Evolutionary conservation across 1,140 invertebrate genomes (phyloP).

Genomic region (Ditylenchus dipsaci): DNA sequence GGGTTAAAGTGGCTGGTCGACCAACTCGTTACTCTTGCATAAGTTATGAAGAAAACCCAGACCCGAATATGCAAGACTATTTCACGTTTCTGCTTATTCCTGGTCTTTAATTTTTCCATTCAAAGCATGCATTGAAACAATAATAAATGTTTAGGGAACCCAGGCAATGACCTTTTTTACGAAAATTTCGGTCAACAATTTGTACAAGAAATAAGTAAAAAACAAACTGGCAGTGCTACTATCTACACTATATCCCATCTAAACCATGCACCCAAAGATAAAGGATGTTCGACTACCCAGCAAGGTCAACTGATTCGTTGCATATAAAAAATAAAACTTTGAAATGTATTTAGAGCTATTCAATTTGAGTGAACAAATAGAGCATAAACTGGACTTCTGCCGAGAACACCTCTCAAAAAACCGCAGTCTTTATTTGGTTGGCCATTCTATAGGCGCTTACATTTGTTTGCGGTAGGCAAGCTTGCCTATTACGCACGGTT

Average conservation of each 20-base stretch:
- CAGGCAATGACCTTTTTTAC: constrained; percentile 11
- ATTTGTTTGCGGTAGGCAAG: constrained; percentile 3
- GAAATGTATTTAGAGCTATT: constrained; percentile 6
- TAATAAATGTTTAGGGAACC: neutral
- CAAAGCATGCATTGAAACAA: neutral
- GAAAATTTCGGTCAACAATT: constrained; percentile 4
- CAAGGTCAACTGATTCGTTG: neutral
- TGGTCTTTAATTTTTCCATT: neutral
- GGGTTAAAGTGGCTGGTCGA: constrained; percentile 3
- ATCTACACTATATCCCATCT: constrained; percentile 10
- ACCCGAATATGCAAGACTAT: neutral
- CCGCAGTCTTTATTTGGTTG: neutral
- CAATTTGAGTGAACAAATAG: constrained; percentile 3
- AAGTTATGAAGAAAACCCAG: neutral
- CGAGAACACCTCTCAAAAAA: neutral
- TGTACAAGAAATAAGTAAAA: neutral
- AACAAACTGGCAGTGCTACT: neutral
- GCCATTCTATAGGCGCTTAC: constrained; percentile 9
- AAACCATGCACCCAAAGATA: constrained; percentile 5
- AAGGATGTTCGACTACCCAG: neutral
- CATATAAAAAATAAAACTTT: neutral
- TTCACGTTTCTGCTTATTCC: neutral
- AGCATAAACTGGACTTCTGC: constrained; percentile 10
- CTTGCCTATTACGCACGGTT: no score
- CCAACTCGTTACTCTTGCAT: constrained; percentile 4